A percentile compares a stretch with the other conserved stretches of the same genome.
phyloP scores from a whole-genome alignment of 2,888 invertebrate genomes.

The Mythimna pallens region DNA sequence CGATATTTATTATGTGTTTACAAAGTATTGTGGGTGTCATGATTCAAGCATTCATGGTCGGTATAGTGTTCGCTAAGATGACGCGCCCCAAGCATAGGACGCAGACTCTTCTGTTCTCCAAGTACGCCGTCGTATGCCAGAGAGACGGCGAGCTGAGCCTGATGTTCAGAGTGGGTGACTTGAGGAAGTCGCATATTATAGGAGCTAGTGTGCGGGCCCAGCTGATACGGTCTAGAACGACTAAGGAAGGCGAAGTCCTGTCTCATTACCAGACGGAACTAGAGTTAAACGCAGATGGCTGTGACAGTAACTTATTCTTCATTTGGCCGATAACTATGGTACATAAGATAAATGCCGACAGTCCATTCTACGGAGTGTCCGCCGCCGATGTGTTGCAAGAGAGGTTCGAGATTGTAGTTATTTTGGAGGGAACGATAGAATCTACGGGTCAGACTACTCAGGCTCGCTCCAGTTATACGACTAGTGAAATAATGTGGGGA shows the following conservation, averaged over 20 bases:
- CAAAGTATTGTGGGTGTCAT: conserved; percentile 97
- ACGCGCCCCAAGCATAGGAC: conserved; percentile 97
- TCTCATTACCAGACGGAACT: conserved; percentile 96
- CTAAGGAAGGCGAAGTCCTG: conserved; percentile 96
- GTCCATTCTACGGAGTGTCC: conserved; percentile 96
- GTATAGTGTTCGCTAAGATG: conserved; percentile 97
- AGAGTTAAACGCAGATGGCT: conserved; percentile 93
- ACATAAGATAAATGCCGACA: conserved; percentile 95
- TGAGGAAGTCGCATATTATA: conserved; percentile 97
- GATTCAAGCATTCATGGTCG: conserved; percentile 95
- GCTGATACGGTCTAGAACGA: conserved; percentile 94
- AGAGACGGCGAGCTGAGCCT: conserved; percentile 95
- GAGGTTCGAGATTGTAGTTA: conserved; percentile 95
- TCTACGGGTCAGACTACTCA: conserved; percentile 95
- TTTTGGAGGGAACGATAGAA: conserved; percentile 95
- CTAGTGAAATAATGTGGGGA: conserved; percentile 95
- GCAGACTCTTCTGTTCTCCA: conserved; percentile 96
- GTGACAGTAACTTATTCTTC: conserved; percentile 96
- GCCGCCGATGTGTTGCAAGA: conserved; percentile 95
- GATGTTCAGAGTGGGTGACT: conserved; percentile 97
- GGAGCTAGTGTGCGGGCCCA: conserved; percentile 96
- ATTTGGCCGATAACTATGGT: conserved; percentile 98
- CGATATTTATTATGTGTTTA: conserved; percentile 96
- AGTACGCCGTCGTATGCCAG: conserved; percentile 95
- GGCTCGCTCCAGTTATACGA: conserved; percentile 94